Evolutionary conservation across 2,113 vertebrate species (phyloP).

Genomic region (Sprattus sprattus): DNA sequence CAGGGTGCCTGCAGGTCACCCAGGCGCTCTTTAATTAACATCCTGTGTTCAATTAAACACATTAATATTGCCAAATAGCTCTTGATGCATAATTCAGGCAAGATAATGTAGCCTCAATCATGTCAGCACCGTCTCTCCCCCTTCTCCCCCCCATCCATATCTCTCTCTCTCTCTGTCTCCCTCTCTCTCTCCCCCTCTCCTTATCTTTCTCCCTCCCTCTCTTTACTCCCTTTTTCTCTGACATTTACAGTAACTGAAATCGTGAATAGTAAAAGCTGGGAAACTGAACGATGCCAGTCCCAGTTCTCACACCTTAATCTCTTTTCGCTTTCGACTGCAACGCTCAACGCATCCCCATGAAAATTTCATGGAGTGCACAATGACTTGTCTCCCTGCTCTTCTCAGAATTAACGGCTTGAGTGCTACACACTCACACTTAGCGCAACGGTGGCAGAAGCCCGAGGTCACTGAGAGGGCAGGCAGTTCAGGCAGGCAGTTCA

Average conservation of each 20-base stretch:
- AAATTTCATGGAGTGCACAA: slow-evolving; percentile 5
- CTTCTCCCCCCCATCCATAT: slow-evolving; percentile 16
- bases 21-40: slow-evolving; percentile 43
- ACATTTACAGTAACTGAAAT: not conserved
- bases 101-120: too few relatives aligned
- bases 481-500: too few relatives aligned
- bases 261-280: not conserved
- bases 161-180: slow-evolving; percentile 6
- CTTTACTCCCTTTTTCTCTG: too few relatives aligned
- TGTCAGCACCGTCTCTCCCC: slow-evolving; percentile 44
- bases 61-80: slow-evolving; percentile 38
- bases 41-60: slow-evolving; percentile 36
- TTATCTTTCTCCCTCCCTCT: not conserved
- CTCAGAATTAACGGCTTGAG: not conserved
- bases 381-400: not conserved
- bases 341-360: not conserved
- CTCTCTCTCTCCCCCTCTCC: slow-evolving; percentile 48
- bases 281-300: too few relatives aligned
- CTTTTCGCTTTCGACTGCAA: not conserved
- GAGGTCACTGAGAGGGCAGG: not conserved
- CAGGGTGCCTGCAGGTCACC: slow-evolving; percentile 31
- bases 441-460: not conserved
- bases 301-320: too few relatives aligned
- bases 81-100: slow-evolving; percentile 45
- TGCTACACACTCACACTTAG: not conserved